phyloP scores from a whole-genome alignment of 2,113 vertebrate genomes.

The Clarias batrachus region DNA sequence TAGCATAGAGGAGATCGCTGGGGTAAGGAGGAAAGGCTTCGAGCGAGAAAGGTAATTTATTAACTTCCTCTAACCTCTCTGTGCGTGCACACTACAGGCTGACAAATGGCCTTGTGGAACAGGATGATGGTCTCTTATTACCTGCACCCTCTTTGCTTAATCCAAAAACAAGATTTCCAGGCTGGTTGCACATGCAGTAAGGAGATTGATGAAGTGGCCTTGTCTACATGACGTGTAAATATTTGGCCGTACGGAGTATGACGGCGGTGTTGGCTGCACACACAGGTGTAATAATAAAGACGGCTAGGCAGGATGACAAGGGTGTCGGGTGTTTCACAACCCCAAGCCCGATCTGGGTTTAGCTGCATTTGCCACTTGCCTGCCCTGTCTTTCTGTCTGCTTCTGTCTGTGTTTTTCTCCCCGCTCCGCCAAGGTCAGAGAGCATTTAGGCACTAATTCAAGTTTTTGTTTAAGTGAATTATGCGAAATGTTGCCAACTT shows the following conservation, averaged over 20 bases:
- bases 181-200: slow-evolving; percentile 61
- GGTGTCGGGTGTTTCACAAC: not conserved
- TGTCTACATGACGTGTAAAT: slow-evolving; percentile 64
- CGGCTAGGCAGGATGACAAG: slow-evolving; percentile 11
- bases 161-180: slow-evolving; percentile 71
- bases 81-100: slow-evolving; percentile 58
- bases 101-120: slow-evolving; percentile 70
- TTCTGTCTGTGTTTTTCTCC: not conserved
- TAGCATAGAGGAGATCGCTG: slow-evolving; percentile 26
- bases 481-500: not conserved
- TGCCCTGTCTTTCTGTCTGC: not conserved
- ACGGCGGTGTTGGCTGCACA: not conserved
- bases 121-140: slow-evolving; percentile 72
- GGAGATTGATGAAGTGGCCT: slow-evolving; percentile 63
- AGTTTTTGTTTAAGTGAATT: not conserved
- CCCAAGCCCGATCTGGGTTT: not conserved
- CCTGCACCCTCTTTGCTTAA: slow-evolving; percentile 69
- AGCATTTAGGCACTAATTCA: not conserved
- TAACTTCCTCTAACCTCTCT: slow-evolving; percentile 62
- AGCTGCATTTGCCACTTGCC: not conserved
- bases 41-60: slow-evolving; percentile 54
- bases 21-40: slow-evolving; percentile 27
- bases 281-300: slow-evolving; percentile 30
- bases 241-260: slow-evolving; percentile 61
- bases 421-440: not conserved